Evolutionary conservation across 2,888 invertebrate genomes (phyloP), one percentile per base, ranked within the genome.

Genomic region (Xylocampa areola): DNA sequence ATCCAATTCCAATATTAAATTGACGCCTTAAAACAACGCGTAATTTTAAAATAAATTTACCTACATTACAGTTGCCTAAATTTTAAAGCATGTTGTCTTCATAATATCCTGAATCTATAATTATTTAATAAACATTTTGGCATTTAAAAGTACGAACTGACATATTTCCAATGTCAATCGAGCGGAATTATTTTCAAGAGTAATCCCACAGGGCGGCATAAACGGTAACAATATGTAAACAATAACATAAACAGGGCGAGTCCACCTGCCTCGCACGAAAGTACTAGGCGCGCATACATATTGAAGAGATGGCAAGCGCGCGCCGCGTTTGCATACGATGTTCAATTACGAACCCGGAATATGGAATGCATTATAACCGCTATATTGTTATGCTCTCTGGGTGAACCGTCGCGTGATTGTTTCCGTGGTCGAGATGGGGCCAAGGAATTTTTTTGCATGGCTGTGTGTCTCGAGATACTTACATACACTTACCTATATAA

Each of bases 301-400:
- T 88, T 86, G 83, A 89, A 82, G 87, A 91, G 89, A 86, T 82
- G 84, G 85, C 83, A 80, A 79, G 81, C 88, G 84, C 85, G 85
- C 81, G 84, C 80, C 82, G 72, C 85, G 87, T 91, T 90, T 90
- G 86, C 91, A 90, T 91, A 87, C 85, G 86, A 86, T 89, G 90
- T 90, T 91, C 90, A 90, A 92, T 92, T 92, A 91, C 88, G 84
- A 81, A 79, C 82, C 82, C 79, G 84, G 90, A 89, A 89, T 90
- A 89, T 85, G 85, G 84, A 87, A 89, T 87, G 86, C 84, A 84
- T 84, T 81, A 82, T 82, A 77, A 75, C 76, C 73, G 79, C 80
- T 84, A 82, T 82, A 86, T 82, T 86, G 85, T 87, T 87, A 87
- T 85, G 84, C 77, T 85, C 82, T 81, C 81, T 63, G 60, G 82